These are phyloP conservation scores for Morone saxatilis DNA, from an alignment of 2,113 vertebrate genomes.

Conservation along the genomic window DNA sequence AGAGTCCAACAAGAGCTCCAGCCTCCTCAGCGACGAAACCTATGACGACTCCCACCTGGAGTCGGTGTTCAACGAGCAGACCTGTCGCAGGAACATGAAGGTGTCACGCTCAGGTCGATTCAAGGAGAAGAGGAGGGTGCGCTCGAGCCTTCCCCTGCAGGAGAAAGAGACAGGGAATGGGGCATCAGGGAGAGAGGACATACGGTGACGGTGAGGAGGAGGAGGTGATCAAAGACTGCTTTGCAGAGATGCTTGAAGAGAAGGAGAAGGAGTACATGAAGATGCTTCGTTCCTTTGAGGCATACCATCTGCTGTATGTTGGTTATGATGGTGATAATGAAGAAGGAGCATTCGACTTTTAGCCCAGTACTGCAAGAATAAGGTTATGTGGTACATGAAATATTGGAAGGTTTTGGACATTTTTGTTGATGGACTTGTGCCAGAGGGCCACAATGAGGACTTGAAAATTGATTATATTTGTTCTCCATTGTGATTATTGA, in stretches of 20 bases:
- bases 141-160: conserved; percentile 86
- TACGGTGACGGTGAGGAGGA: conserved; percentile 40
- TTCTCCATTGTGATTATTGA: conserved; percentile 28
- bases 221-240: conserved; percentile 42
- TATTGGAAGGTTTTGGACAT: conserved; percentile 15
- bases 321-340: conserved; percentile 47
- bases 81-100: conserved; percentile 90
- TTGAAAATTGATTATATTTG: conserved; percentile 2
- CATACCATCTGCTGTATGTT: conserved; percentile 31
- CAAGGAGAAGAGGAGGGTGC: conserved; percentile 89
- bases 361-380: conserved; percentile 7
- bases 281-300: conserved; percentile 23
- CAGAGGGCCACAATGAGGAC: conserved; percentile 3
- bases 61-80: conserved; percentile 82
- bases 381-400: not conserved
- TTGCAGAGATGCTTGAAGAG: conserved; percentile 35
- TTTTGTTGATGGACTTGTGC: conserved; percentile 25
- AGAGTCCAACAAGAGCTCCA: conserved; percentile 61
- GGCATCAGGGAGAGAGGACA: conserved; percentile 56
- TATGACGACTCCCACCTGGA: conserved; percentile 81
- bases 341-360: conserved; percentile 33
- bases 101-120: conserved; percentile 95
- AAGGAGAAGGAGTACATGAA: conserved; percentile 32
- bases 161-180: conserved; percentile 83
- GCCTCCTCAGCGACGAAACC: conserved; percentile 64